phyloP scores from a whole-genome alignment of 2,113 vertebrate species.

The Otocyon megalotis region DNA sequence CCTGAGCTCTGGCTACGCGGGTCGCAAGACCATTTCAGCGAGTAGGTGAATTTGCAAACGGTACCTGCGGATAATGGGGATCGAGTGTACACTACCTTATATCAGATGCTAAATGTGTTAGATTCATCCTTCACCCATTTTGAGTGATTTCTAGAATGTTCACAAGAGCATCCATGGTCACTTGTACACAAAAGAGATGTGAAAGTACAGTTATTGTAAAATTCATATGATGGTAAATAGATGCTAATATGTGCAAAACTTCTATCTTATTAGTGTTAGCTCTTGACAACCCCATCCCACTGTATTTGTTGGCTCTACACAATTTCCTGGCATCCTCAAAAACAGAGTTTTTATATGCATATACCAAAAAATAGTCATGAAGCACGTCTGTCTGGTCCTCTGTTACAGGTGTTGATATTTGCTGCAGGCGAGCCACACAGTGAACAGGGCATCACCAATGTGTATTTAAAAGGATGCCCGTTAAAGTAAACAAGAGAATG shows the following conservation, averaged over 20 bases:
- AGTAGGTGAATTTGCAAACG: neutral
- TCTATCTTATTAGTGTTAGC: neutral
- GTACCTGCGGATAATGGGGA: accelerated
- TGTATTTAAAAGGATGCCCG: no score
- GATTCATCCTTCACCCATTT: neutral
- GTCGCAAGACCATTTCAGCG: accelerated
- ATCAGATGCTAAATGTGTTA: neutral
- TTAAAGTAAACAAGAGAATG: neutral
- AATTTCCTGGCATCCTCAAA: neutral
- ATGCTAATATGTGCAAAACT: neutral
- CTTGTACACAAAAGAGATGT: neutral
- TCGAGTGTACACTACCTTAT: accelerated
- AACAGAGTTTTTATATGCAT: neutral
- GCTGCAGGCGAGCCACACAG: accelerated
- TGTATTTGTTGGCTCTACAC: neutral
- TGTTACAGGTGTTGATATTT: accelerated
- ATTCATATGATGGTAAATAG: neutral
- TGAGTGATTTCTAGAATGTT: neutral
- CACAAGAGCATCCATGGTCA: neutral
- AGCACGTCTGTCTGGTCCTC: neutral
- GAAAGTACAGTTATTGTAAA: neutral
- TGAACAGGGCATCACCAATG: no score
- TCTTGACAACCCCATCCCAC: neutral
- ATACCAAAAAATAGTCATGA: neutral
- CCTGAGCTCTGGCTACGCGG: accelerated